Evolutionary conservation across 2,113 vertebrate genomes (phyloP).

Genomic region (Microtus pennsylvanicus): DNA sequence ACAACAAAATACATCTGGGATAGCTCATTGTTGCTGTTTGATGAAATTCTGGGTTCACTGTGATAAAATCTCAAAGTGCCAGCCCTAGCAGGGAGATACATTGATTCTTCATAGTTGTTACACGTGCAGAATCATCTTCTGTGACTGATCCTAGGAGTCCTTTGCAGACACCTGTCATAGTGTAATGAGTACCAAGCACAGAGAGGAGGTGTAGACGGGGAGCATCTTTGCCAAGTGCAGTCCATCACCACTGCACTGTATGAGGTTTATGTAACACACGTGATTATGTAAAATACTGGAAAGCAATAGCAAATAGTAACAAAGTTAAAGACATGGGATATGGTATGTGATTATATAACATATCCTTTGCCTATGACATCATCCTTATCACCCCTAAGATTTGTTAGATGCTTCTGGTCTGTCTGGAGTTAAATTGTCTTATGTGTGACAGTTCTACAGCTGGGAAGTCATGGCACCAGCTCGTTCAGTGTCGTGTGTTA

Average conservation of each 20-base stretch:
- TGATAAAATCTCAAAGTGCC: slow-evolving; percentile 30
- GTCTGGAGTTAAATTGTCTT: slow-evolving; percentile 42
- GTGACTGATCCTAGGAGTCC: background rate
- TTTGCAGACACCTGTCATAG: background rate
- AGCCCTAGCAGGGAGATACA: background rate
- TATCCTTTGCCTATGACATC: background rate
- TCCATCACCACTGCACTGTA: background rate
- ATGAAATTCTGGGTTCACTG: background rate
- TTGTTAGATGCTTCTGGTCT: background rate
- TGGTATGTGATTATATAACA: background rate
- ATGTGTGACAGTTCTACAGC: background rate
- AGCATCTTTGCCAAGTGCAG: background rate
- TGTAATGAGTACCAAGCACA: background rate
- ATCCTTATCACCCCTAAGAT: background rate
- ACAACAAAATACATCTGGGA: background rate
- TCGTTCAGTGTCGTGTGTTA: background rate
- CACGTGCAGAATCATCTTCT: background rate
- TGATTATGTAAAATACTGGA: slow-evolving; percentile 9
- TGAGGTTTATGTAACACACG: background rate
- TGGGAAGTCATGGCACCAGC: background rate
- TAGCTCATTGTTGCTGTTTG: background rate
- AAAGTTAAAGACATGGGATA: background rate
- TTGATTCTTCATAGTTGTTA: background rate
- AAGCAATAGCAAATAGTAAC: background rate
- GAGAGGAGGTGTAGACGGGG: background rate